Evolutionary conservation across 2,888 invertebrate genomes (phyloP).

Genomic region (Bellardia pandia): DNA sequence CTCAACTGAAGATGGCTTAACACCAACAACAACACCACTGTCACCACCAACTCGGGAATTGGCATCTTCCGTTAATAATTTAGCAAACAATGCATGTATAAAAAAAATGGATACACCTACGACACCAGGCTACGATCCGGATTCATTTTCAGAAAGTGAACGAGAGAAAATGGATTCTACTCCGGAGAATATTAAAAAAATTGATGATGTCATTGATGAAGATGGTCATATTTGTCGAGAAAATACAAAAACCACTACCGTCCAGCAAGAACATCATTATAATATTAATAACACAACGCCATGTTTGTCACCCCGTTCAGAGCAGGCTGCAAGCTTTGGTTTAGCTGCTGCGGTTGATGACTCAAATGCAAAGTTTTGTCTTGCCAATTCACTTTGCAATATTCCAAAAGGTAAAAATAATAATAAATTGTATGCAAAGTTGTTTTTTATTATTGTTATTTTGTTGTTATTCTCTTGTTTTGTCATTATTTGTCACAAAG

Average conservation of each 20-base stretch:
- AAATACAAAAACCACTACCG: slow-evolving; percentile 36
- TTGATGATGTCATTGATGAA: slow-evolving; percentile 82
- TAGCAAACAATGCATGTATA: slow-evolving; percentile 44
- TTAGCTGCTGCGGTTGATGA: slow-evolving; percentile 80
- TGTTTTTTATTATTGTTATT: slow-evolving; percentile 42
- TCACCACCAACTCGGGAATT: slow-evolving; percentile 54
- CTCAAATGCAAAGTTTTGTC: slow-evolving; percentile 79
- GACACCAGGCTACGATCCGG: slow-evolving; percentile 70
- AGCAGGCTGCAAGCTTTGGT: slow-evolving; percentile 74
- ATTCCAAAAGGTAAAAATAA: slow-evolving; percentile 79
- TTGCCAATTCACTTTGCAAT: slow-evolving; percentile 78
- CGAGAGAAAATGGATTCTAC: slow-evolving; percentile 83
- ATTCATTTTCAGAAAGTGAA: slow-evolving; percentile 80
- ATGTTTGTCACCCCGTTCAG: slow-evolving; percentile 63
- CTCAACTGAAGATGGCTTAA: slow-evolving; percentile 64
- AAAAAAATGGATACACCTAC: slow-evolving; percentile 60
- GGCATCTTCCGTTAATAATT: slow-evolving; percentile 53
- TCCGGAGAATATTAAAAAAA: slow-evolving; percentile 84
- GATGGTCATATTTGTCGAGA: slow-evolving; percentile 49
- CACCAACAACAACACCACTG: slow-evolving; percentile 46
- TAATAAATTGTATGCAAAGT: slow-evolving; percentile 60
- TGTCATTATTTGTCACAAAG: slow-evolving; percentile 70
- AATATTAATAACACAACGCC: slow-evolving; percentile 60
- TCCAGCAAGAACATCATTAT: slow-evolving; percentile 66
- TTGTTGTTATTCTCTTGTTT: slow-evolving; percentile 67